Evolutionary conservation across 1,140 invertebrate species (phyloP).

Genomic region (Holotrichia oblita): DNA sequence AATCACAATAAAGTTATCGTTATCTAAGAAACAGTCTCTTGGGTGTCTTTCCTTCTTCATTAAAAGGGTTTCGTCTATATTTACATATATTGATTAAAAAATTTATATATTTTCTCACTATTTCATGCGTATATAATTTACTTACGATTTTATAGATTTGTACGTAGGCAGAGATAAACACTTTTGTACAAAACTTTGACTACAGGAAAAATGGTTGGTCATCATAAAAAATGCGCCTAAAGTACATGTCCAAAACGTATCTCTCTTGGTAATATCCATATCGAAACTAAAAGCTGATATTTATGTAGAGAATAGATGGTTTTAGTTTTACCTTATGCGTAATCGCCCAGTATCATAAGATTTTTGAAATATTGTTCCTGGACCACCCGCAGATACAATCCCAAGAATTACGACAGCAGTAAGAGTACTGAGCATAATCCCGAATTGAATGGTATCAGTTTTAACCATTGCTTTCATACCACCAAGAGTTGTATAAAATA

Average conservation of each 20-base stretch:
- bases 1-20: too few species aligned
- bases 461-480: conserved; percentile 78
- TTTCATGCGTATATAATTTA: conserved; percentile 44
- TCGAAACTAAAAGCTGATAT: conserved; percentile 64
- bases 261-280: conserved; percentile 64
- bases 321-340: conserved; percentile 45
- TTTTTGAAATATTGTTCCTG: conserved; percentile 62
- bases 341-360: conserved; percentile 63
- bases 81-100: neutral
- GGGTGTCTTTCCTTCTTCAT: too few species aligned
- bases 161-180: conserved; percentile 66
- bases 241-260: conserved; percentile 67
- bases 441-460: conserved; percentile 74
- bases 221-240: conserved; percentile 68
- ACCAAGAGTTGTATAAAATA: conserved; percentile 75
- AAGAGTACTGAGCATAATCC: conserved; percentile 73
- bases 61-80: too few species aligned
- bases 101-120: conserved; percentile 62
- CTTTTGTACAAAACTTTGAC: conserved; percentile 69
- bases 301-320: conserved; percentile 49
- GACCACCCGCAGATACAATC: conserved; percentile 71
- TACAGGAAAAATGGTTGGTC: conserved; percentile 66
- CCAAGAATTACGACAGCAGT: conserved; percentile 71
- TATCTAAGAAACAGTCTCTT: too few species aligned
- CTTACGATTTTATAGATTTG: conserved; percentile 59